Evolutionary conservation across 2,113 vertebrate genomes (phyloP), one percentile per base, ranked within the genome.

Genomic region (Donacobius atricapilla): DNA sequence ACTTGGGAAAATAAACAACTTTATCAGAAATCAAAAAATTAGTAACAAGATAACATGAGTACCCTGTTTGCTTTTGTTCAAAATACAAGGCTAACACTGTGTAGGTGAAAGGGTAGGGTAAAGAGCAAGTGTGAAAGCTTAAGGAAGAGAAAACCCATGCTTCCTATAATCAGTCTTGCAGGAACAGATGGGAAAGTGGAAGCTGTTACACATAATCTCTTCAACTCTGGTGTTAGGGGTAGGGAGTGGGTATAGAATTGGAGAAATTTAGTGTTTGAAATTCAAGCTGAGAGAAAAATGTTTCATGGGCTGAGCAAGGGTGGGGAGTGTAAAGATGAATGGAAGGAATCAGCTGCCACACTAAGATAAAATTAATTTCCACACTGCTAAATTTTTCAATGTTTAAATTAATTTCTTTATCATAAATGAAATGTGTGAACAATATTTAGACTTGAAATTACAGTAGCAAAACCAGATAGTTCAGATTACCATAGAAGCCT

Each of bases 131-230:
- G 53, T 64, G 63, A 58, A 86, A 87, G 22, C 75, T 76, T 76
- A 17, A 82, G 44, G 64, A 57, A 47, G 31, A 85, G 73, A 78
- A 92, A 85, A 25, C 8, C 21, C 53, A 20, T 72, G 69, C 21
- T 83, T 82, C 85, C 89, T 90, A 13, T 90, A 83, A 44, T 54
- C 69, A 91, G 63, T 86, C 27, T 72, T 85, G 83, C 25, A 73
- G 76, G 54, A 96, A 40, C 94, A 96, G 93, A 94, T 94, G 91
- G 95, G 66, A 37, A 86, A 77, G 39, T 70, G 50, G 65, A 96
- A 94, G 77, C 89, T 94, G 86, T 94, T 95, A 92, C 83, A 77
- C 78, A 54, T 80, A 48, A 76, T 93, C 66, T 88, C 61, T 73
- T 87, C 54, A 71, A 50, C 57, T 89, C 69, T 86, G 61, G 7